A percentile compares a stretch with the other conserved stretches of the same genome.
Evolutionary conservation across 2,113 vertebrate genomes (phyloP).

Genomic region (Rhea pennata): DNA sequence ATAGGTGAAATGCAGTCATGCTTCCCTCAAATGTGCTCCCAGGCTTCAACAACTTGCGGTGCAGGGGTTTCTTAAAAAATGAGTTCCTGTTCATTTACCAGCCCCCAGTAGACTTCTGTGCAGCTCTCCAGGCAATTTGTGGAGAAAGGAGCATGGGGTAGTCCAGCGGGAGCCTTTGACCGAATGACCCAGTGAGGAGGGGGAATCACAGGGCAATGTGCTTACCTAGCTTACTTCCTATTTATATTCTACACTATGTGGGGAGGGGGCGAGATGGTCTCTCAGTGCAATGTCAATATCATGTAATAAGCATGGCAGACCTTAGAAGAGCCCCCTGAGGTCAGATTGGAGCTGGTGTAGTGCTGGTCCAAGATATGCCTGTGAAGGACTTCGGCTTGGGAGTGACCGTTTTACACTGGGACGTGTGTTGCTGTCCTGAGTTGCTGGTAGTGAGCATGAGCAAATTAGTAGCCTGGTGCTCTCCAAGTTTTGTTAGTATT

Average conservation of each 20-base stretch:
- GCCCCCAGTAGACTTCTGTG: not conserved
- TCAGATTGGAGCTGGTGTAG: not conserved
- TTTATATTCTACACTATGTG: not conserved
- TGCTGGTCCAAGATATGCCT: not conserved
- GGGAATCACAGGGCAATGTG: not conserved
- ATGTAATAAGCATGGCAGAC: rapidly evolving
- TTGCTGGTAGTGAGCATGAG: not conserved
- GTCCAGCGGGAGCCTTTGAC: not conserved
- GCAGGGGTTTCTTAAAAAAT: too few relatives aligned
- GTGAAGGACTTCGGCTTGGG: not conserved
- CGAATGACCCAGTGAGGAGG: not conserved
- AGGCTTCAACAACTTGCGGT: not conserved
- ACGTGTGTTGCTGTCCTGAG: not conserved
- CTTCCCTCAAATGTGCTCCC: not conserved
- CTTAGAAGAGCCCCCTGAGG: not conserved
- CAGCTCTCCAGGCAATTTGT: not conserved
- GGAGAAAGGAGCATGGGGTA: not conserved
- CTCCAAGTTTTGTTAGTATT: not conserved
- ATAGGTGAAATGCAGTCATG: rapidly evolving
- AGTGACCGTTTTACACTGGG: not conserved
- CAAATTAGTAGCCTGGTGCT: rapidly evolving
- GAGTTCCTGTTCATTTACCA: not conserved
- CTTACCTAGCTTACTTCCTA: not conserved
- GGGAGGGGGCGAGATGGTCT: not conserved
- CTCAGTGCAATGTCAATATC: not conserved